phyloP scores from a whole-genome alignment of 2,797 vertebrate genomes.

The Ibycter americanus region DNA sequence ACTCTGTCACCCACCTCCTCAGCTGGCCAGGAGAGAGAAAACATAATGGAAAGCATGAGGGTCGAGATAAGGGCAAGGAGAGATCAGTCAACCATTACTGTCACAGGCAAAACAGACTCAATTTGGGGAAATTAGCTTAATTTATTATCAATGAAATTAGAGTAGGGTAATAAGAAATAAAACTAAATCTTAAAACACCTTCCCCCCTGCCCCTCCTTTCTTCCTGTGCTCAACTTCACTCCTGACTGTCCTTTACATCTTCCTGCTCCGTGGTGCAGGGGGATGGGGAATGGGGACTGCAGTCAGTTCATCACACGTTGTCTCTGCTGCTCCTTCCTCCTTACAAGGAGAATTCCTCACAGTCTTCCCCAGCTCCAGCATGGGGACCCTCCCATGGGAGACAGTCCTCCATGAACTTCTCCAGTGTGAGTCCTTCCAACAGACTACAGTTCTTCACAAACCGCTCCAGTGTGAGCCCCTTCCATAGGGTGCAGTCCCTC shows the following conservation, averaged over 20 bases:
- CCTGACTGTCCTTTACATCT: neutral
- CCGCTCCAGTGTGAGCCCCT: neutral
- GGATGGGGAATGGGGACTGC: fast-evolving
- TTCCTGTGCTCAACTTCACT: neutral
- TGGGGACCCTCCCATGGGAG: neutral
- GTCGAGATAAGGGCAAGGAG: neutral
- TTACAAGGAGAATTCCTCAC: neutral
- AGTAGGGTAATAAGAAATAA: neutral
- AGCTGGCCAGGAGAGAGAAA: neutral
- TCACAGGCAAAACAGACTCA: neutral
- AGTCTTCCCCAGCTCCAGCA: neutral
- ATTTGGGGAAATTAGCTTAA: neutral
- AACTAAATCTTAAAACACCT: neutral
- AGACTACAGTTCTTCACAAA: neutral
- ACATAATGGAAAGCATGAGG: neutral
- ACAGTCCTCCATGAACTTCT: neutral
- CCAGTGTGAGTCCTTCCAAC: too few relatives aligned
- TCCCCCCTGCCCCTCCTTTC: neutral
- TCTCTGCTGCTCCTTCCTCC: neutral
- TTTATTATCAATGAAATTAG: neutral
- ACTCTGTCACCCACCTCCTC: neutral
- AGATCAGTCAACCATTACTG: neutral
- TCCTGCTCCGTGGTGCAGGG: neutral
- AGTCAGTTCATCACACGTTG: fast-evolving
- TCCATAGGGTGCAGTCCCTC: neutral